Conservation (phyloP, 1,140 invertebrate genomes). For the Aleiodes sp. region DNA sequence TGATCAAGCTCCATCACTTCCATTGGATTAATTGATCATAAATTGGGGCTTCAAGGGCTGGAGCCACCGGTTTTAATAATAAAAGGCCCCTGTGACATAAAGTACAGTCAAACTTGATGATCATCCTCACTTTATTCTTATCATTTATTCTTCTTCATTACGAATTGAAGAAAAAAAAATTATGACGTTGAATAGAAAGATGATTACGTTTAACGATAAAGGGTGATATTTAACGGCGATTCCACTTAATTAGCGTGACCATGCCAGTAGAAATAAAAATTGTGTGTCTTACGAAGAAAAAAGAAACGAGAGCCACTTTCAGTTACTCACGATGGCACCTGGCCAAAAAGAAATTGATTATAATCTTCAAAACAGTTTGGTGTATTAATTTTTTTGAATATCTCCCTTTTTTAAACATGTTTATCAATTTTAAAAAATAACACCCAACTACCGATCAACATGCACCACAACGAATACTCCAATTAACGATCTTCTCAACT, state of each 20-base stretch:
- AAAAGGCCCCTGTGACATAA: not conserved
- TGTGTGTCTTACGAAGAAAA: constrained; percentile 31
- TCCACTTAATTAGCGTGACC: constrained; percentile 54
- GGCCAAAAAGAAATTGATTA: constrained; percentile 26
- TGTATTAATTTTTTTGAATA: constrained; percentile 40
- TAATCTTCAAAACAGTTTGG: constrained; percentile 26
- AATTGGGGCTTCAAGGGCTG: constrained; percentile 19
- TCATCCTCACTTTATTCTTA: not conserved
- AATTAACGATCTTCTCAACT: constrained; percentile 32
- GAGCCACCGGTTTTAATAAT: constrained; percentile 14
- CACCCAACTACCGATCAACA: constrained; percentile 41
- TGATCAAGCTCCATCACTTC: not conserved
- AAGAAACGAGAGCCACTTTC: constrained; percentile 36
- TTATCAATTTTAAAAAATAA: constrained; percentile 18
- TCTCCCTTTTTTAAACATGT: constrained; percentile 17
- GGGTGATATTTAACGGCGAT: constrained; percentile 42
- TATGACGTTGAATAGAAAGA: too few species aligned
- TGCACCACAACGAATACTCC: constrained; percentile 38
- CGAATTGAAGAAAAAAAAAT: constrained; percentile 14
- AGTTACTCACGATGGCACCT: constrained; percentile 40
- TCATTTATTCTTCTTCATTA: not conserved
- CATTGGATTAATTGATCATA: constrained; percentile 26
- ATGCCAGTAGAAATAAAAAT: constrained; percentile 35
- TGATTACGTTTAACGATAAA: not conserved
- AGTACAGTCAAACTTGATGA: not conserved